Percentiles rank a stretch among this genome's conserved stretches.
Evolutionary conservation across 2,113 vertebrate genomes (phyloP).

Genomic region (Rallus limicola): DNA sequence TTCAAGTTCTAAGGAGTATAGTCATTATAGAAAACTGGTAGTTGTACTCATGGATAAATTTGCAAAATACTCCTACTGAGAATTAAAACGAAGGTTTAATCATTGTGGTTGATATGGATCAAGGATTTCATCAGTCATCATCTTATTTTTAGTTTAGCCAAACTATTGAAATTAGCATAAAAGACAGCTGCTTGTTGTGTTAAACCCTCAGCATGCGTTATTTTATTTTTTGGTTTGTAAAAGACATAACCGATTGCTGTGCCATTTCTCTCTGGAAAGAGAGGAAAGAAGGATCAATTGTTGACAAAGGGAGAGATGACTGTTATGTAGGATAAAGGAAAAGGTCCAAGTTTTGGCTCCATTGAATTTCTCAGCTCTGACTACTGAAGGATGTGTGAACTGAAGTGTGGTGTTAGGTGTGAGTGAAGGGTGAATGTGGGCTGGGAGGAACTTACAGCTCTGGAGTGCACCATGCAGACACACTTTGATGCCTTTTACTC

Average conservation of each 20-base stretch:
- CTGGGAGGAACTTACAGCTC: neutral
- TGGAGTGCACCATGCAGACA: neutral
- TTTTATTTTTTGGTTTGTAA: neutral
- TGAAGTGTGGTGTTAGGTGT: neutral
- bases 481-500: rapidly evolving
- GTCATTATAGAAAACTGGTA: neutral
- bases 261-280: neutral
- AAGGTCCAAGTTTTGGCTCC: neutral
- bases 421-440: neutral
- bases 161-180: neutral
- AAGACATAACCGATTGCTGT: rapidly evolving
- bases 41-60: neutral
- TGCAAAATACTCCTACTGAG: neutral
- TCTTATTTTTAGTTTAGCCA: neutral
- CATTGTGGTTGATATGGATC: rapidly evolving
- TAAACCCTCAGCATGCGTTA: neutral
- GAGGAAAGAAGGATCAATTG: neutral
- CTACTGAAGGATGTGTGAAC: neutral
- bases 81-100: neutral
- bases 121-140: neutral
- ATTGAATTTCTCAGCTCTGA: neutral
- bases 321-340: neutral
- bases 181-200: neutral
- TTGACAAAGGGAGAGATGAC: neutral
- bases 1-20: neutral